Conservation (phyloP, 1,140 invertebrate species). For the Cephus cinctus region DNA sequence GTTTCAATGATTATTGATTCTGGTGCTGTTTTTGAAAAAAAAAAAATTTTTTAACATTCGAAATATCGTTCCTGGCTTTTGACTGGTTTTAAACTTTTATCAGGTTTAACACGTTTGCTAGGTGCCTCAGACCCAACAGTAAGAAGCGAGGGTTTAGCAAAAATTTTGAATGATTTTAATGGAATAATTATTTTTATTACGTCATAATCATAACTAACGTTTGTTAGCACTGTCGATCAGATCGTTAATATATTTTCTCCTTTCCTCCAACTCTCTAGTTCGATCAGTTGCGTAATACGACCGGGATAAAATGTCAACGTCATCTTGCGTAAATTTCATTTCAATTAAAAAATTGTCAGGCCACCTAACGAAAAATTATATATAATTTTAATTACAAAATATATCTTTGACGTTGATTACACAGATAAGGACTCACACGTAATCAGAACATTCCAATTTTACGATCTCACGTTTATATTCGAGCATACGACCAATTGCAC, state of each 20-base stretch:
- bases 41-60: too few species aligned
- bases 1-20: too few species aligned
- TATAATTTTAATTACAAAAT: conserved; percentile 5
- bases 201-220: conserved; percentile 12
- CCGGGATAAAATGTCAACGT: conserved; percentile 9
- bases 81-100: too few species aligned
- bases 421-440: conserved; percentile 29
- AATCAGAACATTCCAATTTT: conserved; percentile 28
- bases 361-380: conserved; percentile 49
- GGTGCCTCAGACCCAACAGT: too few species aligned
- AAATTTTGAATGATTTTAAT: too few species aligned
- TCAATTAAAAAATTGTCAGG: conserved; percentile 60
- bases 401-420: conserved; percentile 9
- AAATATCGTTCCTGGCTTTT: too few species aligned
- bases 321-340: conserved; percentile 59
- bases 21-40: too few species aligned
- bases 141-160: too few species aligned
- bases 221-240: conserved; percentile 11
- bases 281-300: conserved; percentile 13
- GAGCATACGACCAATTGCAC: conserved; percentile 43
- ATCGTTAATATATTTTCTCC: conserved; percentile 20
- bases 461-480: conserved; percentile 42
- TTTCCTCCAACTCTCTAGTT: conserved; percentile 16
- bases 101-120: too few species aligned
- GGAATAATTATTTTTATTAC: too few species aligned